Percentiles rank a stretch among this genome's conserved stretches.
These are phyloP conservation scores for Eunapius fragilis DNA, from an alignment of 37 sponge, comb jelly and placozoan species.

Conservation along the genomic window DNA sequence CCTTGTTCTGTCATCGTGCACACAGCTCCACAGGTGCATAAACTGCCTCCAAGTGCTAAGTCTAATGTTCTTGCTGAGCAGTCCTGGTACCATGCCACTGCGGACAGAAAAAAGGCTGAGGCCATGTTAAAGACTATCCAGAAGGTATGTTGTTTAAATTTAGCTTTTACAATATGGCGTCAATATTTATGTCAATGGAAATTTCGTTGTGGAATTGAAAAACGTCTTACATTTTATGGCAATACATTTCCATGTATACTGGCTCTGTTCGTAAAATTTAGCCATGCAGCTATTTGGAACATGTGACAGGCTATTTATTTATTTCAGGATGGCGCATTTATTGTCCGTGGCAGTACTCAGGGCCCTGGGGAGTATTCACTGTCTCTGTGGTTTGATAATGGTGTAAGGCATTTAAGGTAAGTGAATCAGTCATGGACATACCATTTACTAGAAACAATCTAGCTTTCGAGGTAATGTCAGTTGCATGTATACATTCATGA, in stretches of 20 bases:
- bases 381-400: constrained; percentile 53
- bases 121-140: constrained; percentile 22
- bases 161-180: no score
- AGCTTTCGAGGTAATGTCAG: no score
- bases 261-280: no score
- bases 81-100: constrained; percentile 59
- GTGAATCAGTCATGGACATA: not conserved
- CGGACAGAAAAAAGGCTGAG: constrained; percentile 63
- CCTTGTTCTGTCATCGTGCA: not conserved
- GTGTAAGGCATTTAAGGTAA: constrained; percentile 68
- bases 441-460: no score
- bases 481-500: not conserved
- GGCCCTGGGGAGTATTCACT: constrained; percentile 62
- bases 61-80: constrained; percentile 22
- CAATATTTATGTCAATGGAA: no score
- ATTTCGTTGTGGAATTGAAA: no score
- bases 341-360: constrained; percentile 61
- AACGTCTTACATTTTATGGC: no score
- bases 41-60: not conserved
- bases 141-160: constrained; percentile 51
- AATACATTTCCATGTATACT: no score
- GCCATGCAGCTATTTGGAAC: no score
- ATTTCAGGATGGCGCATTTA: constrained; percentile 77
- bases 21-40: not conserved
- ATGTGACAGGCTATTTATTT: no score